phyloP scores from a whole-genome alignment of 2,797 vertebrate genomes.

The Glyptemys insculpta region DNA sequence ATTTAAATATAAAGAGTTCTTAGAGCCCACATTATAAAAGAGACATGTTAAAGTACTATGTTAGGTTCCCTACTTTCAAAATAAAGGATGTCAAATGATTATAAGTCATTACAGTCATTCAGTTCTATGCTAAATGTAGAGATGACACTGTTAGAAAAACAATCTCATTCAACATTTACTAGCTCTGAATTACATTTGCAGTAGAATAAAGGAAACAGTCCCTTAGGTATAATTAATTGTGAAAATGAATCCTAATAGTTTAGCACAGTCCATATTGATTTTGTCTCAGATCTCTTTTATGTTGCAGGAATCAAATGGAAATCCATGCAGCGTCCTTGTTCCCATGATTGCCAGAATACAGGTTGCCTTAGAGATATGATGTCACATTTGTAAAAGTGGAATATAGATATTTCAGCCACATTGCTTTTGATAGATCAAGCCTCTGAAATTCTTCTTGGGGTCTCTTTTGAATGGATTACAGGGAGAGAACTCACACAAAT shows the following conservation, averaged over 20 bases:
- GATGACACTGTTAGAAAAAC: not conserved
- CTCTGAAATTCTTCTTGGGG: constrained; percentile 7
- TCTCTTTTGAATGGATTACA: not conserved
- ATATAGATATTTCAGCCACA: not conserved
- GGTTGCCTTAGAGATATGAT: constrained; percentile 62
- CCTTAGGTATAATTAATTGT: constrained; percentile 1
- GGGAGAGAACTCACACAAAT: not conserved
- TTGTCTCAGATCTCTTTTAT: constrained; percentile 43
- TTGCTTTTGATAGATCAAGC: fast-evolving
- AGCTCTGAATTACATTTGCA: not conserved
- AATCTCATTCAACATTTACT: not conserved
- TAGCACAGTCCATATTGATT: constrained; percentile 40
- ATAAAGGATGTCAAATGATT: not conserved
- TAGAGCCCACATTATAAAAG: not conserved
- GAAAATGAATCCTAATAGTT: constrained; percentile 15
- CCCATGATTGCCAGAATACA: constrained; percentile 31
- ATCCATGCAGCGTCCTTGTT: constrained; percentile 43
- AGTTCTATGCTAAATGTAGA: not conserved
- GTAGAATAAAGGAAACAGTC: not conserved
- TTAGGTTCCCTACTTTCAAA: not conserved
- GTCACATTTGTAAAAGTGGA: not conserved
- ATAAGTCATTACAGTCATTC: not conserved
- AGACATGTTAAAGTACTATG: not conserved
- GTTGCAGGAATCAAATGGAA: constrained; percentile 51
- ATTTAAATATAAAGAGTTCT: not conserved